These are phyloP conservation scores for Meghimatium bilineatum DNA, from an alignment of 2,888 invertebrate genomes.

Conservation along the genomic window DNA sequence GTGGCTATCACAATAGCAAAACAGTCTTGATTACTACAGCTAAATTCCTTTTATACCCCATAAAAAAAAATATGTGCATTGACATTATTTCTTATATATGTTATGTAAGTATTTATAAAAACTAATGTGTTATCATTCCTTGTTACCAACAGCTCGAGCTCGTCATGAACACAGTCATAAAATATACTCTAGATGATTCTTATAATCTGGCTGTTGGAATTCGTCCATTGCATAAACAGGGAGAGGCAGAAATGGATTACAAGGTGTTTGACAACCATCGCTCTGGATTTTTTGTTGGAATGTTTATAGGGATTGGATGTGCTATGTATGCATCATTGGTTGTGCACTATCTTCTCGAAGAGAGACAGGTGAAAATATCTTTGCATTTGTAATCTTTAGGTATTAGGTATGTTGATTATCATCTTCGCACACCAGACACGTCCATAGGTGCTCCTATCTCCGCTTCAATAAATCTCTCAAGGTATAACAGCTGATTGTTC, in stretches of 20 bases:
- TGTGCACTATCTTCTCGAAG: conserved; percentile 33
- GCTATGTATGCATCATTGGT: conserved; percentile 31
- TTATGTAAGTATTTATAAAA: not conserved
- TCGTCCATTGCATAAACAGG: conserved; percentile 16
- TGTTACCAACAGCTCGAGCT: conserved; percentile 13
- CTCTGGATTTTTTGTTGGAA: conserved; percentile 39
- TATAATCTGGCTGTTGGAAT: conserved; percentile 25
- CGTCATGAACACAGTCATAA: conserved; percentile 21
- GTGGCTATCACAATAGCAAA: no score
- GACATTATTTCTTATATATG: no score
- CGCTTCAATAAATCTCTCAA: no score
- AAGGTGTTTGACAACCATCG: conserved; percentile 48
- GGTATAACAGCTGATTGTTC: no score
- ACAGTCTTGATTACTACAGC: no score
- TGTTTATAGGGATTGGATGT: conserved; percentile 39
- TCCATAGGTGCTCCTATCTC: no score
- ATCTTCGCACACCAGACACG: no score
- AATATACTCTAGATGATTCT: not conserved
- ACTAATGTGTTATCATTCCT: not conserved
- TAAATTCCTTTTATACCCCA: no score
- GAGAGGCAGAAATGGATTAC: conserved; percentile 28
- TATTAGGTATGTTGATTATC: no score
- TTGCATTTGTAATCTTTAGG: no score
- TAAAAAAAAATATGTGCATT: no score
- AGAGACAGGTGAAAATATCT: conserved; percentile 21